These are phyloP conservation scores for Rana temporaria DNA, from an alignment of 2,113 vertebrate genomes.

Conservation along the genomic window DNA sequence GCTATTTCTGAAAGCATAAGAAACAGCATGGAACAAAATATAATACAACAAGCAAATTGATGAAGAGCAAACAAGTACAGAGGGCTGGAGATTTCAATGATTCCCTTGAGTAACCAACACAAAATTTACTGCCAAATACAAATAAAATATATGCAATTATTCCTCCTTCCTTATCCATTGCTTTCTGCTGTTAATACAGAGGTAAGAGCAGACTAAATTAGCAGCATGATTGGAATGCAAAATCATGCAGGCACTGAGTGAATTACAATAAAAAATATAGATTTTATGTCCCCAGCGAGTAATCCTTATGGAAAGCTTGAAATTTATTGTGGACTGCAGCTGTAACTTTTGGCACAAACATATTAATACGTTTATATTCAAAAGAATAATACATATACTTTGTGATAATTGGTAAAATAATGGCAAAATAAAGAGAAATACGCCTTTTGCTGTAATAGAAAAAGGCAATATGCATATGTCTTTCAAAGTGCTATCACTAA, in stretches of 20 bases:
- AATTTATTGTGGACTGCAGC: neutral
- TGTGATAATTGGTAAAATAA: neutral
- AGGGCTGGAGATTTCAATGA: constrained; percentile 23
- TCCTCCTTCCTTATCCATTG: constrained; percentile 26
- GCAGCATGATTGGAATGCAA: constrained; percentile 43
- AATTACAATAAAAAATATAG: neutral
- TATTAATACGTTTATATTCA: neutral
- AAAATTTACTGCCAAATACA: constrained; percentile 39
- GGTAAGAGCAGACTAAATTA: constrained; percentile 38
- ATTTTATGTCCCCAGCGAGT: neutral
- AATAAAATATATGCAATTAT: constrained; percentile 47
- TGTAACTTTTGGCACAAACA: neutral
- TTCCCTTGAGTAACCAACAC: constrained; percentile 12
- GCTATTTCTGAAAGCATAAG: constrained; percentile 11
- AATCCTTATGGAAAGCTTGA: neutral
- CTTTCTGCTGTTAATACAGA: constrained; percentile 37
- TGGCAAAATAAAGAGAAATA: neutral
- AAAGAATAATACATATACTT: neutral
- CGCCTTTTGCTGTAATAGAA: too few relatives aligned
- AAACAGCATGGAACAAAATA: constrained; percentile 27
- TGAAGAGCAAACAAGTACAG: constrained; percentile 24
- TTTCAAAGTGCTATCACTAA: too few relatives aligned
- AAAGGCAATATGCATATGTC: too few relatives aligned
- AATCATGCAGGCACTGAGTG: constrained; percentile 3
- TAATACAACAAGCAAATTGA: constrained; percentile 21